A percentile compares a stretch with the other conserved stretches of the same genome.
These are phyloP conservation scores for Oligia fasciuncula DNA, from an alignment of 2,888 invertebrate species.

Conservation along the genomic window DNA sequence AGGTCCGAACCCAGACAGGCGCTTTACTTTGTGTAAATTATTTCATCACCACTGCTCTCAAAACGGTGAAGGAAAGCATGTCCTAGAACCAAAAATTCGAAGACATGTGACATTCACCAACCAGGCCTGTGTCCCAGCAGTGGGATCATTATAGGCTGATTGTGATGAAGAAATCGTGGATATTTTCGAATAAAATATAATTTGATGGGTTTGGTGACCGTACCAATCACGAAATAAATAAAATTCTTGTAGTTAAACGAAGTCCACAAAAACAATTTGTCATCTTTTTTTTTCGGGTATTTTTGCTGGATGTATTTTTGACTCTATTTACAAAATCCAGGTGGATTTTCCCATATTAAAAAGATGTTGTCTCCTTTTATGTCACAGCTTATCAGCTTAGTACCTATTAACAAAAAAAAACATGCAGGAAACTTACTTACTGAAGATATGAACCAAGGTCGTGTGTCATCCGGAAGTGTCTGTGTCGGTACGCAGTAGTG, in stretches of 20 bases:
- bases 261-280: background rate
- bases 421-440: constrained; percentile 37
- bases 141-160: too few relatives aligned
- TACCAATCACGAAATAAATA: background rate
- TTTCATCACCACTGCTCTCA: too few relatives aligned
- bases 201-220: too few relatives aligned
- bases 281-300: background rate
- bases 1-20: too few relatives aligned
- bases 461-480: constrained; percentile 51
- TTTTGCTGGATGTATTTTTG: background rate
- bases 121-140: too few relatives aligned
- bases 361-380: constrained; percentile 21
- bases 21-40: too few relatives aligned
- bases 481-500: constrained; percentile 32
- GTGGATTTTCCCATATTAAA: constrained; percentile 12
- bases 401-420: constrained; percentile 18
- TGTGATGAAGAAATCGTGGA: too few relatives aligned
- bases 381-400: constrained; percentile 27
- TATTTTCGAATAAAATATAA: too few relatives aligned
- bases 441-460: constrained; percentile 64
- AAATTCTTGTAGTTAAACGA: background rate
- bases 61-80: too few relatives aligned
- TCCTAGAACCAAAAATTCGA: too few relatives aligned
- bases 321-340: background rate
- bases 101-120: too few relatives aligned